Base-by-base conservation (phyloP, 1,140 invertebrate species). In the Drosophila serrata region DNA sequence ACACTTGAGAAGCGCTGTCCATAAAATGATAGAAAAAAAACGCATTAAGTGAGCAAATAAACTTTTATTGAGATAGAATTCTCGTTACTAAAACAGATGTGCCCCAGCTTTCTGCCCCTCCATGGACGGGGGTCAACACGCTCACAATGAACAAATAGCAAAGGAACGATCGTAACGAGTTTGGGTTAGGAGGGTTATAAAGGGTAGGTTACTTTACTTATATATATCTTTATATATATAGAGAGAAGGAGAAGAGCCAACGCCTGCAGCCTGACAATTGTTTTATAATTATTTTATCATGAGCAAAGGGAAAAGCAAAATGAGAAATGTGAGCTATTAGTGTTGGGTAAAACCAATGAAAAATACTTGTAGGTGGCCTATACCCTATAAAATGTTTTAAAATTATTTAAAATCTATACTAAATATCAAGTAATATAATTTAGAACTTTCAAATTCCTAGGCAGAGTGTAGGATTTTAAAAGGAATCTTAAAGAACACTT, bases 271-370 rank as follows among this genome's bases (percentile, higher is more conserved):
- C 51, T 17, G 64, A 80, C 84, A 90, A 87, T 87, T 88, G 84
- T 84, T 81, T 90, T 84, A 90, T 90, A 87, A 88, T 84, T 84
- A 86, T 87, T 79, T 53, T 59, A 72, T 79, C 77, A 69, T 77
- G 62, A 24, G 31, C 53, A 58, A 69, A 49, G 43, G 9, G 42
- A 53, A 56, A 42, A 48, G 43, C 39, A 19, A 65, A 37, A 40
- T 29, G 22, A 19, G 43, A 48, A 31, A 11, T 24, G 4, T 2
- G 4, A 35, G 35, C 8, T 22, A 22, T 35, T 6, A 17, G 7
- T 0, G 3, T 13, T 7, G 12, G 13, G 5, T 19, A 12, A 1
- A 35, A 9, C 4, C 35, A 40, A 29, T 15, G 1, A 9, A 22
- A 31, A 5, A 29, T 31, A 59, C 1, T 4, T 55, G 1, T 6